phyloP scores from a whole-genome alignment of 2,113 vertebrate species.

The Pavo muticus region DNA sequence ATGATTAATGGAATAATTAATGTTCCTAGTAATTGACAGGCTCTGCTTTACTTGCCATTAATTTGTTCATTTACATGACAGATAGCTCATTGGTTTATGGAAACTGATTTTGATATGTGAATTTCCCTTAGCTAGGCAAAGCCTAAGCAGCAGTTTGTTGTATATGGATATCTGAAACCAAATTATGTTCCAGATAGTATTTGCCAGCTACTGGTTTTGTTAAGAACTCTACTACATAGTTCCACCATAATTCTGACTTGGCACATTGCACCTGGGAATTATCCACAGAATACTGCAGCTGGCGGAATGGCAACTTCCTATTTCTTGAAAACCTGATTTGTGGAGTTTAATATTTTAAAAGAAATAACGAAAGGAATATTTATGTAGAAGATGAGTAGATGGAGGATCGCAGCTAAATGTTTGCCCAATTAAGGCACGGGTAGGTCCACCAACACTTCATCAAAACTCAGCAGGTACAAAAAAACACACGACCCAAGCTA shows the following conservation, averaged over 20 bases:
- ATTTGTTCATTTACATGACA: slow-evolving; percentile 30
- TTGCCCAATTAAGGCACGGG: background rate
- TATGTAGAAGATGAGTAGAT: background rate
- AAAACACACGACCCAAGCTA: background rate
- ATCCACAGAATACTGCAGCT: background rate
- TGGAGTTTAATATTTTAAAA: background rate
- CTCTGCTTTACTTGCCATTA: slow-evolving; percentile 41
- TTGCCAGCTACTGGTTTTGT: background rate
- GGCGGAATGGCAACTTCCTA: background rate
- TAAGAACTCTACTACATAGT: background rate
- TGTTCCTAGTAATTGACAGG: slow-evolving; percentile 61
- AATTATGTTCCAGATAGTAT: background rate
- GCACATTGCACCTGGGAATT: background rate
- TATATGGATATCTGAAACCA: background rate
- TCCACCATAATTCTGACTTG: background rate
- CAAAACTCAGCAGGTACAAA: background rate
- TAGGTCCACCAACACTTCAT: background rate
- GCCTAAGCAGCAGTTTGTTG: slow-evolving; percentile 2
- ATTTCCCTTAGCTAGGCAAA: slow-evolving; percentile 1
- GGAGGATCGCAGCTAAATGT: background rate
- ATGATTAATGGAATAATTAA: slow-evolving; percentile 73
- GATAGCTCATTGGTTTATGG: background rate
- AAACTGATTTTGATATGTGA: background rate
- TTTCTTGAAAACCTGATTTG: background rate
- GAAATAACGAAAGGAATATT: background rate